These are phyloP conservation scores for Spialia ferax DNA, from an alignment of 2,888 invertebrate species.

Conservation along the genomic window DNA sequence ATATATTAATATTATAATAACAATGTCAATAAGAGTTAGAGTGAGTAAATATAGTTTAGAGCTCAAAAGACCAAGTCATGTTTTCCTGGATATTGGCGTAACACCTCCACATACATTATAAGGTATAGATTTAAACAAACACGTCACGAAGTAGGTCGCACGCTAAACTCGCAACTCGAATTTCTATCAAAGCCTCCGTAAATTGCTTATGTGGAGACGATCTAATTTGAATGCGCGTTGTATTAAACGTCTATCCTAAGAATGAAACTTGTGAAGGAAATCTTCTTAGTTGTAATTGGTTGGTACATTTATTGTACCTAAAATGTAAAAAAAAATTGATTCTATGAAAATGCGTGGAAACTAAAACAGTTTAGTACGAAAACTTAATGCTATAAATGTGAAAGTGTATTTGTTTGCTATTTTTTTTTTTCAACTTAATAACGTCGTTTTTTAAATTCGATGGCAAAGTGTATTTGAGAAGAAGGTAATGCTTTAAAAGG, in stretches of 20 bases:
- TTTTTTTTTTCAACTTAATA: too few species aligned
- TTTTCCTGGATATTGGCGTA: slow-evolving; percentile 28
- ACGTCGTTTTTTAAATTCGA: too few species aligned
- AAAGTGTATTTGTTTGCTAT: too few species aligned
- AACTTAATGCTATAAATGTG: too few species aligned
- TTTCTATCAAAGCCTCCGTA: slow-evolving; percentile 54
- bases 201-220: slow-evolving; percentile 45
- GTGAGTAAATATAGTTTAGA: background rate
- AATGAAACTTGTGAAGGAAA: slow-evolving; percentile 30
- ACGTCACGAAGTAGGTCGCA: slow-evolving; percentile 58
- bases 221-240: slow-evolving; percentile 40
- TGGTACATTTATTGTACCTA: background rate
- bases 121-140: slow-evolving; percentile 51
- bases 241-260: slow-evolving; percentile 40
- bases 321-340: background rate
- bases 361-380: too few species aligned
- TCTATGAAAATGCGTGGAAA: background rate
- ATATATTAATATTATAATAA: too few species aligned
- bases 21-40: too few species aligned
- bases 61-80: background rate
- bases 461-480: too few species aligned
- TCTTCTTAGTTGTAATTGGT: slow-evolving; percentile 16
- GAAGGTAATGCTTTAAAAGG: too few species aligned
- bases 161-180: slow-evolving; percentile 53
- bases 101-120: slow-evolving; percentile 24